Evolutionary conservation across 2,888 invertebrate species (phyloP).

Genomic region (Hyppa rectilinea): DNA sequence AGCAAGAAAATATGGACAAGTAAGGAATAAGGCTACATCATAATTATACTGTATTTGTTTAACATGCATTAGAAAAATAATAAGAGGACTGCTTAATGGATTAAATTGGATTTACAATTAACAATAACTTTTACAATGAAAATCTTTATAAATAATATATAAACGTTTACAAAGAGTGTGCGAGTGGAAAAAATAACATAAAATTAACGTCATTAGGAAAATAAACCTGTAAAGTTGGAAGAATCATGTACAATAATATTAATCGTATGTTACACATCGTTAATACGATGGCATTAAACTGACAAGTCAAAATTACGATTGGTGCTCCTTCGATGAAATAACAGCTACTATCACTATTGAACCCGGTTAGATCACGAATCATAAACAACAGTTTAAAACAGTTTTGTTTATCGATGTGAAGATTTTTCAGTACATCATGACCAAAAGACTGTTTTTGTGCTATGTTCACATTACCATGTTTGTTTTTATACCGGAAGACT

Average conservation of each 20-base stretch:
- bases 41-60: not conserved
- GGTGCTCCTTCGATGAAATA: not conserved
- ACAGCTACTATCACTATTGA: not conserved
- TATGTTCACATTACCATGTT: not conserved
- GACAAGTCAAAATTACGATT: not conserved
- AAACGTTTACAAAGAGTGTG: not conserved
- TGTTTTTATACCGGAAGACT: too few species aligned
- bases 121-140: not conserved
- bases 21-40: not conserved
- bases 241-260: not conserved
- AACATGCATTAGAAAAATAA: not conserved
- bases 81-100: not conserved
- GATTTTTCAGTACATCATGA: not conserved
- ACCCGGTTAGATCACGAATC: not conserved
- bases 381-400: not conserved
- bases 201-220: not conserved
- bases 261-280: not conserved
- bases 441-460: not conserved
- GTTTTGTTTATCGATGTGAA: not conserved
- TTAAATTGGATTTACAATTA: too few species aligned
- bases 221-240: not conserved
- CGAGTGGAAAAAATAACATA: not conserved
- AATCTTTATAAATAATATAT: not conserved
- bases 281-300: not conserved
- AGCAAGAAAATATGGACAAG: conserved; percentile 7